Evolutionary conservation across 2,113 vertebrate genomes (phyloP), one percentile per base, ranked within the genome.

Genomic region (Ranitomeya variabilis): DNA sequence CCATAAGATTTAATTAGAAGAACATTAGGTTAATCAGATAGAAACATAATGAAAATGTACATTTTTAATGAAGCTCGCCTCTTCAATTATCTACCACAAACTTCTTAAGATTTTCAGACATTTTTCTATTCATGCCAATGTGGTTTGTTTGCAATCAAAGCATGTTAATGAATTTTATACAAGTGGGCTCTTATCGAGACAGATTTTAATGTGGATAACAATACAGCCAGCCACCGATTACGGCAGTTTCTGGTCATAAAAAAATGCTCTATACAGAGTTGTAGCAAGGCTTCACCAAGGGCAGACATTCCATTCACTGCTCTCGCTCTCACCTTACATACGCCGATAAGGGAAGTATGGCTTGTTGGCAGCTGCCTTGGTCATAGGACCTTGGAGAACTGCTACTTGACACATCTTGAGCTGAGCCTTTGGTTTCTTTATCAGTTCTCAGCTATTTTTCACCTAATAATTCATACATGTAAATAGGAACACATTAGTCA

Each of bases 21-120:
- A 91, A 91, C 94, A 92, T 91, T 89, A 90, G 92, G 93, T 95
- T 94, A 94, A 94, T 93, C 93, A 93, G 92, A 94, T 93, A 94
- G 90, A 19, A 91, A 85, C 92, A 91, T 83, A 90, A 92, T 93
- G 92, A 92, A 94, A 92, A 92, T 90, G 93, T 92, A 93, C 92
- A 69, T 95, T 94, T 90, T 91, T 93, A 93, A 92, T 92, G 93
- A 90, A 19, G 85, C 91, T 93, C 92, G 93, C 94, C 94, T 95
- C 90, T 95, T 96, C 96, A 97, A 95, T 97, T 97, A 97, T 97
- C 96, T 97, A 96, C 97, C 97, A 97, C 98, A 96, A 97, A 96
- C 96, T 97, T 95, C 92, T 94, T 96, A 94, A 92, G 93, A 94
- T 91, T 94, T 92, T 92, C 91, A 92, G 95, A 92, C 93, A 93